Conservation (phyloP, 1,140 invertebrate genomes). For the Sycophila sp. region DNA sequence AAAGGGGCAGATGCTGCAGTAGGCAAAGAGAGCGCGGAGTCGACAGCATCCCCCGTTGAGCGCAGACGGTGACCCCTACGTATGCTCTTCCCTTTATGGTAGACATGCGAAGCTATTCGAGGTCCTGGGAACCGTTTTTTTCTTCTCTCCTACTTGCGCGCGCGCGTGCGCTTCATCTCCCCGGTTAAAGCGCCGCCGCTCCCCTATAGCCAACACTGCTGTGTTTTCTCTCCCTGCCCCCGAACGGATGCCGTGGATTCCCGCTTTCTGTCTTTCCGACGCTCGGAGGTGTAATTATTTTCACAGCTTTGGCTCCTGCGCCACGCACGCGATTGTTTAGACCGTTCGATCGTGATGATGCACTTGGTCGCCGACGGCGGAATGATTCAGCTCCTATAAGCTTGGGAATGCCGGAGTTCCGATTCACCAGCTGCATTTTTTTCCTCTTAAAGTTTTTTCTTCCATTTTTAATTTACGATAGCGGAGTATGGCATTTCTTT, state of each 20-base stretch:
- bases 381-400: not conserved
- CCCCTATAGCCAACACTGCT: not conserved
- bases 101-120: slow-evolving; percentile 61
- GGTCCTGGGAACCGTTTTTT: slow-evolving; percentile 62
- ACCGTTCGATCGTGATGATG: not conserved
- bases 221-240: not conserved
- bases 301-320: slow-evolving; percentile 56
- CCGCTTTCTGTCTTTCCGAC: slow-evolving; percentile 47
- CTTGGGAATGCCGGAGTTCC: no score
- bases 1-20: slow-evolving; percentile 33
- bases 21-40: slow-evolving; percentile 14
- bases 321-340: not conserved
- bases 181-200: no score
- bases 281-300: slow-evolving; percentile 56
- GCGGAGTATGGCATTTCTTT: no score
- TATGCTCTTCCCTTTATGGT: slow-evolving; percentile 61
- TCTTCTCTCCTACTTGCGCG: no score
- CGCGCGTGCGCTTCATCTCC: no score
- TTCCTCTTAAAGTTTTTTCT: no score
- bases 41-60: slow-evolving; percentile 38
- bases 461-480: no score
- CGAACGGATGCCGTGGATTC: not conserved
- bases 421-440: no score
- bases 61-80: slow-evolving; percentile 51
- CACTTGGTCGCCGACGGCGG: not conserved